Base-by-base conservation (phyloP, 2,797 vertebrate species). In the Lateolabrax maculatus region DNA sequence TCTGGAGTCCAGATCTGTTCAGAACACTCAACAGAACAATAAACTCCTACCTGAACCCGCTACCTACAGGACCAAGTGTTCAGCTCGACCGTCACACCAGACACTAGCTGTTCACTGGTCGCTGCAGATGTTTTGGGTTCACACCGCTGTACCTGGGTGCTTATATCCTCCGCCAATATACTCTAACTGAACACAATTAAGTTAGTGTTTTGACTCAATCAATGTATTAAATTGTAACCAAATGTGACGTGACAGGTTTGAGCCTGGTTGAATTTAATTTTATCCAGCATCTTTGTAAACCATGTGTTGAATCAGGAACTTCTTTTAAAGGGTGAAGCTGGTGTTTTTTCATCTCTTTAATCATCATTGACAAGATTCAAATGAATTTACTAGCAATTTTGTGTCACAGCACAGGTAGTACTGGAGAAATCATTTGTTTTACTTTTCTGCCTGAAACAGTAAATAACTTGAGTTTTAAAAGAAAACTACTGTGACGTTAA, bases 121-220 rank as follows among this genome's bases (percentile, higher is more conserved):
- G 0, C 58, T 43, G 44, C 34, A 12, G 3, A 16, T 36, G 25
- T 12, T 48, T 27, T 21, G 39, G 29, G n/a, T n/a, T 9, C 5
- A 27, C 29, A 19, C 23, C 31, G 16, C 16, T 4, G 2, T 75
- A 75, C 34, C 43, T 49, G 25, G 21, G 25, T 29, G 39, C 27
- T 19, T n/a, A 18, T 19, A 9, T 48, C 3, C 3, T 16, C 19
- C n/a, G n/a, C n/a, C n/a, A n/a, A n/a, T n/a, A n/a, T n/a, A n/a
- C n/a, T n/a, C n/a, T n/a, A n/a, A n/a, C n/a, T n/a, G n/a, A n/a
- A n/a, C n/a, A n/a, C n/a, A n/a, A n/a, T n/a, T n/a, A n/a, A n/a
- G n/a, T n/a, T n/a, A n/a, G n/a, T n/a, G n/a, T n/a, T 43, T 43
- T 36, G 43, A 66, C 53, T 57, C 43, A 57, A 75, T 58, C 4